phyloP scores from a whole-genome alignment of 2,797 vertebrate genomes.

The Esox lucius region DNA sequence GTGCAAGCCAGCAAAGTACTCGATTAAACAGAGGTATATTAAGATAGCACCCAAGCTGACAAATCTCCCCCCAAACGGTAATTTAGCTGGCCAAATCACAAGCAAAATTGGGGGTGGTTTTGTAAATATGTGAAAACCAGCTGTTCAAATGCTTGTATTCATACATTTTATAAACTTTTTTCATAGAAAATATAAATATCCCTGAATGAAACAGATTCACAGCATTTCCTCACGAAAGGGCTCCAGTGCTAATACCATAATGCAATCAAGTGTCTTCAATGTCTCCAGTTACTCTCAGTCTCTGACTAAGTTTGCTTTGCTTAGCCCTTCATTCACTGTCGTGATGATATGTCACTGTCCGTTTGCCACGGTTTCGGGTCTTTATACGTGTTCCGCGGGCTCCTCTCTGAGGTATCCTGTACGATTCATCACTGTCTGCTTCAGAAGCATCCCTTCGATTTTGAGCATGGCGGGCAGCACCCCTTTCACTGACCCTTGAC shows the following conservation, averaged over 20 bases:
- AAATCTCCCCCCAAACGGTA: slow-evolving; percentile 64
- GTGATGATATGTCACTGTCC: slow-evolving; percentile 72
- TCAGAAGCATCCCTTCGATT: slow-evolving; percentile 44
- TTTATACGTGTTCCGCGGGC: slow-evolving; percentile 58
- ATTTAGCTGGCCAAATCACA: slow-evolving; percentile 69
- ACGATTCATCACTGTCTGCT: slow-evolving; percentile 60
- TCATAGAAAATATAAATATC: slow-evolving; percentile 97
- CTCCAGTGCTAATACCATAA: slow-evolving; percentile 83
- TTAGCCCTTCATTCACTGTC: slow-evolving; percentile 75
- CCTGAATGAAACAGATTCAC: slow-evolving; percentile 92
- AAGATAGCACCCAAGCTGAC: slow-evolving; percentile 82
- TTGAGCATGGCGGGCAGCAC: slow-evolving; percentile 44
- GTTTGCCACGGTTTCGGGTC: slow-evolving; percentile 77
- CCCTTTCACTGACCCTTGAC: slow-evolving; percentile 39
- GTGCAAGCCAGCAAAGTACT: slow-evolving; percentile 84
- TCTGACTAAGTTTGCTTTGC: slow-evolving; percentile 1
- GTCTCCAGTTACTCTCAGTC: slow-evolving; percentile 66
- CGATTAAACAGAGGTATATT: slow-evolving; percentile 82
- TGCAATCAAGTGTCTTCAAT: slow-evolving; percentile 70
- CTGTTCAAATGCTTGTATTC: slow-evolving; percentile 82
- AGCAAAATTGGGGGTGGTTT: slow-evolving; percentile 65
- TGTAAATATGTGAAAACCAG: slow-evolving; percentile 78
- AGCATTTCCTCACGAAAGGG: slow-evolving; percentile 78
- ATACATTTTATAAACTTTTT: slow-evolving; percentile 79
- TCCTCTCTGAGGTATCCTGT: slow-evolving; percentile 45